A percentile compares a stretch with the other conserved stretches of the same genome.
phyloP scores from a whole-genome alignment of 1,140 invertebrate species.

The Meloidogyne floridensis region DNA sequence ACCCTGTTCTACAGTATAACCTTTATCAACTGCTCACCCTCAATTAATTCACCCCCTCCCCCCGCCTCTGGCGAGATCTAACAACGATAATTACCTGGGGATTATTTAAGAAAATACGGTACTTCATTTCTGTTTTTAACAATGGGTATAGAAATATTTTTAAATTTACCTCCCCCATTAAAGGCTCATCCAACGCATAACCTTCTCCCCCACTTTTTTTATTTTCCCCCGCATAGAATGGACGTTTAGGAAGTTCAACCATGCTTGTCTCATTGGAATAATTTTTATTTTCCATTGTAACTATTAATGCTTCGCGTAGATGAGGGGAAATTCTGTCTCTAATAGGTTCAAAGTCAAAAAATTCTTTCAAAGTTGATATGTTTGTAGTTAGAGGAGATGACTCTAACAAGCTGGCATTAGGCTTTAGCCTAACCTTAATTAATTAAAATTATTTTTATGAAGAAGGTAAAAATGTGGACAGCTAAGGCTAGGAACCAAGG shows the following conservation, averaged over 20 bases:
- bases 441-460: too few species aligned
- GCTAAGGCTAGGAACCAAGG: too few species aligned
- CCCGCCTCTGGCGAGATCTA: too few species aligned
- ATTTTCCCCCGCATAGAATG: neutral
- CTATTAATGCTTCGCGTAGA: constrained; percentile 19
- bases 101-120: too few species aligned
- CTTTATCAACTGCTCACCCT: too few species aligned
- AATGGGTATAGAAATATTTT: neutral
- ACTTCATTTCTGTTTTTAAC: too few species aligned
- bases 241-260: neutral
- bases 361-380: constrained; percentile 41
- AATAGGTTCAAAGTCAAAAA: constrained; percentile 55
- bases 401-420: constrained; percentile 32
- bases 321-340: constrained; percentile 50
- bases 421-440: constrained; percentile 35
- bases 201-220: neutral
- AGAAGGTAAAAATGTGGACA: too few species aligned
- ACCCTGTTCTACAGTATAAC: too few species aligned
- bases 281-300: neutral
- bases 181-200: constrained; percentile 8
- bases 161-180: constrained; percentile 16
- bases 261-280: neutral
- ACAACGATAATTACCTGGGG: too few species aligned
- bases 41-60: too few species aligned
- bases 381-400: constrained; percentile 16